Percentiles rank a stretch among this genome's conserved stretches.
These are phyloP conservation scores for Penaeus vannamei DNA, from an alignment of 1,140 invertebrate genomes.

Conservation along the genomic window DNA sequence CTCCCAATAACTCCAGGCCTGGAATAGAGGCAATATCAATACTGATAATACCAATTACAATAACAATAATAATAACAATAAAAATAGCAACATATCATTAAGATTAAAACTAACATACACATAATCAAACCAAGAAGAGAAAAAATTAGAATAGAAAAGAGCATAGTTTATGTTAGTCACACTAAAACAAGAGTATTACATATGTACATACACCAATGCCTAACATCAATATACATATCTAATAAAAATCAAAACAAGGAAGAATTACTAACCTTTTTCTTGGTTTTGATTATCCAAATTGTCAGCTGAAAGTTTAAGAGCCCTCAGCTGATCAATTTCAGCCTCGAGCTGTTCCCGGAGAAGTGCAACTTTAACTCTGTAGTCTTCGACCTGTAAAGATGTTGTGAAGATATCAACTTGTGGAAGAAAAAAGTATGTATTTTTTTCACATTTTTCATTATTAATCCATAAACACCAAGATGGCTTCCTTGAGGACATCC, in stretches of 20 bases:
- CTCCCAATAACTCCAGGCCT: constrained; percentile 52
- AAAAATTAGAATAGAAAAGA: too few species aligned
- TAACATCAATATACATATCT: neutral
- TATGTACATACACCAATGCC: neutral
- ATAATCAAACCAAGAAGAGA: too few species aligned
- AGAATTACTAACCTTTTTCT: constrained; percentile 45
- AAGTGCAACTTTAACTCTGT: constrained; percentile 48
- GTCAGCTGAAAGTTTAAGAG: constrained; percentile 55
- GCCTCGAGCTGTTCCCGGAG: constrained; percentile 56
- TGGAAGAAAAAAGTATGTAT: neutral
- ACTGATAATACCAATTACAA: neutral
- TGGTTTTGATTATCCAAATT: constrained; percentile 60
- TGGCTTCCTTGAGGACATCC: too few species aligned
- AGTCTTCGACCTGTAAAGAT: constrained; percentile 48
- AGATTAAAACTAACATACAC: too few species aligned
- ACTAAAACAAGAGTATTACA: neutral
- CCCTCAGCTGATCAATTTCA: constrained; percentile 52
- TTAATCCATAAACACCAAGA: too few species aligned
- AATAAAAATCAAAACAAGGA: neutral
- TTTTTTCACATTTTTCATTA: too few species aligned
- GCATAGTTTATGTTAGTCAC: too few species aligned
- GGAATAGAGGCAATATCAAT: neutral
- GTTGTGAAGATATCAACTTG: too few species aligned
- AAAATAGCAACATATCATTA: neutral
- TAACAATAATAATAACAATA: neutral